Evolutionary conservation across 2,888 invertebrate species (phyloP).

Genomic region (Adineta ricciae): DNA sequence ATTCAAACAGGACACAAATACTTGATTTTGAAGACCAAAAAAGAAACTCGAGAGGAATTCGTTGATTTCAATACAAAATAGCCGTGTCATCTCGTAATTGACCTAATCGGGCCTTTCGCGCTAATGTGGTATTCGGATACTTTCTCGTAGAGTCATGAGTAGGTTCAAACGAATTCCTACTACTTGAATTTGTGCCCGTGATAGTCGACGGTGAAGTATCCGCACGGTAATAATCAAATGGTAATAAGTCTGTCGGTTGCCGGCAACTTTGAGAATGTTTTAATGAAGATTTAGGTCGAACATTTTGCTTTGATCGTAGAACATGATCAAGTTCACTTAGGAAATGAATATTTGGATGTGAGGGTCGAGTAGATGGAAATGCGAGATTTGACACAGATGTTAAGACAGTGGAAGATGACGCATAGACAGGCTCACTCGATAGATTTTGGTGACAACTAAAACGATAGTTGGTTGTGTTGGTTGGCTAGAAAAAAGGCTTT

Average conservation of each 20-base stretch:
- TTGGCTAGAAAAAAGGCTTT: neutral
- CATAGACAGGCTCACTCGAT: neutral
- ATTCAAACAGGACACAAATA: too few species aligned
- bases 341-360: neutral
- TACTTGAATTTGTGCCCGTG: neutral
- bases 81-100: neutral
- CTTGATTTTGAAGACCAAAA: neutral
- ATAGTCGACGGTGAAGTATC: neutral
- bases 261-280: neutral
- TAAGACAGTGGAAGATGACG: neutral
- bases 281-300: neutral
- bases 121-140: neutral
- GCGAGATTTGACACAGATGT: neutral
- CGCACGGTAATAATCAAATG: neutral
- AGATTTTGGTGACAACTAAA: neutral
- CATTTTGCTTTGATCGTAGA: neutral
- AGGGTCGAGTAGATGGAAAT: neutral
- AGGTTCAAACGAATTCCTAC: neutral
- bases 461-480: too few species aligned
- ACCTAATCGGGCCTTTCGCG: neutral
- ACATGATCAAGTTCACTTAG: neutral
- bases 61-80: neutral
- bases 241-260: neutral
- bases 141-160: neutral
- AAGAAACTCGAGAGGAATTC: neutral